These are phyloP conservation scores for Pogoniulus pusillus DNA, from an alignment of 2,797 vertebrate genomes.

Conservation along the genomic window DNA sequence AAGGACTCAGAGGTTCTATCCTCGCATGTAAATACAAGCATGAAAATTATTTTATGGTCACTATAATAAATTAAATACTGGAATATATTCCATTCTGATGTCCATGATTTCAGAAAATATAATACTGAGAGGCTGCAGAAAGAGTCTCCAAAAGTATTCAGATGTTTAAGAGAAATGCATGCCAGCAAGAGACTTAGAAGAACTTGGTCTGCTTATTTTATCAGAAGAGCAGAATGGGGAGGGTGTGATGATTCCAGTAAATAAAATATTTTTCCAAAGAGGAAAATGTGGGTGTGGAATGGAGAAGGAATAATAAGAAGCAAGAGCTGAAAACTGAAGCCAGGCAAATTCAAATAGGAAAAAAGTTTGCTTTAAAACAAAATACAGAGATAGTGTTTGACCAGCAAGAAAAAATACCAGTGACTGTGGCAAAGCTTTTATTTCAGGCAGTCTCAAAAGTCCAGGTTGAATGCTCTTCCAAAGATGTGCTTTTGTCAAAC, in stretches of 20 bases:
- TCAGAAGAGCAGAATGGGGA: background rate
- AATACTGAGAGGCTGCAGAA: background rate
- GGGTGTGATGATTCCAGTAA: background rate
- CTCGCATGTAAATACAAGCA: background rate
- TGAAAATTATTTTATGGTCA: background rate
- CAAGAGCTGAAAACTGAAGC: background rate
- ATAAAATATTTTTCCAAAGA: background rate
- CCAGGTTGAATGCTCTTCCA: background rate
- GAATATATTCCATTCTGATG: background rate
- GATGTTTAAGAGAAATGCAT: background rate
- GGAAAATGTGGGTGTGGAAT: background rate
- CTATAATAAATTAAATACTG: background rate
- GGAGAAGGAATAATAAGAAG: background rate
- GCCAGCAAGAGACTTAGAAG: background rate
- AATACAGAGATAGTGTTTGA: background rate
- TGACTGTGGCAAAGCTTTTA: background rate
- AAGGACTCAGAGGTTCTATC: background rate
- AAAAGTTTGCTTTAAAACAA: background rate
- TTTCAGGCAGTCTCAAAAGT: background rate
- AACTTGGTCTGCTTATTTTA: background rate
- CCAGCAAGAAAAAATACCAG: background rate
- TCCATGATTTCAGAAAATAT: background rate
- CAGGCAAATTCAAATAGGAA: background rate
- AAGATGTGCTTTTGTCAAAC: constrained; percentile 19
- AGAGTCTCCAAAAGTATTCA: background rate